Conservation (phyloP, 2,888 invertebrate species). For the Acheta domesticus region DNA sequence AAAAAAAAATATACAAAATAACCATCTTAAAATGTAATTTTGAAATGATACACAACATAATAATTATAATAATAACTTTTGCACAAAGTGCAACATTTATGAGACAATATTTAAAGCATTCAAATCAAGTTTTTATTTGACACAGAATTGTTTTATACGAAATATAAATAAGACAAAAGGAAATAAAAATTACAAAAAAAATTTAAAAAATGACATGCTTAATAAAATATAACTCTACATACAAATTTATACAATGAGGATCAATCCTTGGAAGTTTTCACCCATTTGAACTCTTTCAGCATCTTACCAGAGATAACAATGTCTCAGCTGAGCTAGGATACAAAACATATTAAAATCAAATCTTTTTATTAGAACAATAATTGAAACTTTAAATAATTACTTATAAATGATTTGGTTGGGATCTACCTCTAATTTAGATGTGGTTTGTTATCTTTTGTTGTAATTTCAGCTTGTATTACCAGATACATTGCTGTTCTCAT, state of each 20-base stretch:
- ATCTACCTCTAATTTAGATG: conserved; percentile 25
- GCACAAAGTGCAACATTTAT: background rate
- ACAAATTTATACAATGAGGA: background rate
- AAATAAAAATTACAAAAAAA: too few relatives aligned
- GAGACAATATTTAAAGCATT: background rate
- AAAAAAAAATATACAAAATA: too few relatives aligned
- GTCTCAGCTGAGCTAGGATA: background rate
- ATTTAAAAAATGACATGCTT: too few relatives aligned
- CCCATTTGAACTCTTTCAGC: background rate
- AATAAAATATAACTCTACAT: background rate
- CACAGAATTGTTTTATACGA: background rate
- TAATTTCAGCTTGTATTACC: conserved; percentile 20
- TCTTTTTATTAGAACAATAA: conserved; percentile 24
- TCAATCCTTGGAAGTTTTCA: background rate
- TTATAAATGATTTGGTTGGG: conserved; percentile 25
- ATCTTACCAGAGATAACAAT: background rate
- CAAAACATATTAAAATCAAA: conserved; percentile 21
- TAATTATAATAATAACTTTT: background rate
- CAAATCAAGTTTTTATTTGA: background rate
- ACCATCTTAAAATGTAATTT: background rate
- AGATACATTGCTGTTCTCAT: conserved; percentile 25
- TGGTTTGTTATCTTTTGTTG: conserved; percentile 28
- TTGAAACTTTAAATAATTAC: conserved; percentile 30
- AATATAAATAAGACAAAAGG: too few relatives aligned
- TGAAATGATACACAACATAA: background rate